phyloP scores from a whole-genome alignment of 2,888 invertebrate species.

The Acronicta leporina region DNA sequence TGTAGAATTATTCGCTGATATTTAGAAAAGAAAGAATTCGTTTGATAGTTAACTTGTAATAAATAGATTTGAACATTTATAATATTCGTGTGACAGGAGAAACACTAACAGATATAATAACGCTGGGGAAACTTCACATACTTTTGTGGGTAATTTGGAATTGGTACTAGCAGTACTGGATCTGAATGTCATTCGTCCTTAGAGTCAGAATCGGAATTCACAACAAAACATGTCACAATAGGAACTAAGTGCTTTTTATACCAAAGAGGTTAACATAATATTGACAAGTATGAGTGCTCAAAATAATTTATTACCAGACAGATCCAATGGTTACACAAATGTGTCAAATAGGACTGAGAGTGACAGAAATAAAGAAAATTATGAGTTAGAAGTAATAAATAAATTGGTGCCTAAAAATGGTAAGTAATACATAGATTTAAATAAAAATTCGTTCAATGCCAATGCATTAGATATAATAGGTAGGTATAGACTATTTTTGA shows the following conservation, averaged over 20 bases:
- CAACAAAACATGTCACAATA: conserved; percentile 18
- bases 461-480: too few relatives aligned
- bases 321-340: conserved; percentile 5
- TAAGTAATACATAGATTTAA: conserved; percentile 16
- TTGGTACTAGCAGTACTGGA: conserved; percentile 20
- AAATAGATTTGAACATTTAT: background rate
- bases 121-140: background rate
- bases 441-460: background rate
- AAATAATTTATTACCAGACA: conserved; percentile 19
- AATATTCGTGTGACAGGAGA: too few relatives aligned
- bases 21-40: background rate
- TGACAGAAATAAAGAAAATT: conserved; percentile 18
- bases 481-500: too few relatives aligned
- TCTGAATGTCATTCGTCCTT: conserved; percentile 10
- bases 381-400: conserved; percentile 33
- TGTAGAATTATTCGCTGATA: background rate
- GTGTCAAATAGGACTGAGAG: conserved; percentile 14
- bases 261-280: conserved; percentile 12
- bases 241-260: conserved; percentile 25
- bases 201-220: conserved; percentile 8
- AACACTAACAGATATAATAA: too few relatives aligned
- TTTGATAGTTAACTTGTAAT: background rate
- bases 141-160: conserved; percentile 7
- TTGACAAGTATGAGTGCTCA: conserved; percentile 31
- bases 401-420: conserved; percentile 25